Base-by-base conservation (phyloP, 2,113 vertebrate species). In the Dinomys branickii region DNA sequence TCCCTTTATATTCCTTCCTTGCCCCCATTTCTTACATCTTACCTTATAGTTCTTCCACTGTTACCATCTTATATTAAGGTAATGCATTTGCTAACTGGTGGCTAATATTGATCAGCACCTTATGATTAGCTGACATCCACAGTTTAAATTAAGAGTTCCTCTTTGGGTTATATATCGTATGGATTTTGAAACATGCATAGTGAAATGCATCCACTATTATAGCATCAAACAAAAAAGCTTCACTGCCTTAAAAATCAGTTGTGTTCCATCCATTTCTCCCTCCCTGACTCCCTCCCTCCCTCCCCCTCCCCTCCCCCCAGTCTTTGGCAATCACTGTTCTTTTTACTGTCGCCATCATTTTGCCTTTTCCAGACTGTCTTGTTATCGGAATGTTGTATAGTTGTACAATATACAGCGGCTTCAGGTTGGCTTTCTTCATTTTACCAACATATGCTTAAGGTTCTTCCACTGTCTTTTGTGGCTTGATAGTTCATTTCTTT, bases 301-400 rank as follows among this genome's bases (percentile, higher is more conserved):
- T 47, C 30, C 26, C 3, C 1, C 52, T 12, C 26, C 3, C 1
- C 52, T 12, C 10, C 2, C 22, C n/a, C 24, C 10, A 33, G 38
- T 52, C 11, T 35, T 52, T 84, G 20, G 20, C 50, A 54, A 47
- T 75, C 78, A 56, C 67, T 73, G 24, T 50, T 91, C 19, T 14
- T 89, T 95, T 96, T 65, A 83, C 22, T 28, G 4, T 85, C 30
- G 38, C 41, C 30, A 33, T 67, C 77, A 56, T 91, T 85, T 83
- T 13, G 8, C 71, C 24, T 93, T 93, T 92, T 80, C 14, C 50
- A 85, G 33, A 75, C 81, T 88, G 30, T 56, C 9, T 69, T 73
- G 4, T 85, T 77, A 28, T 59, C 93, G 69, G 6, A 85, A 87
- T 82, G 52, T 63, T 24, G 11, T 38, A 22, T 3, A 92, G 10